Evolutionary conservation across 2,113 vertebrate genomes (phyloP).

Genomic region (Acrocephalus kingi): DNA sequence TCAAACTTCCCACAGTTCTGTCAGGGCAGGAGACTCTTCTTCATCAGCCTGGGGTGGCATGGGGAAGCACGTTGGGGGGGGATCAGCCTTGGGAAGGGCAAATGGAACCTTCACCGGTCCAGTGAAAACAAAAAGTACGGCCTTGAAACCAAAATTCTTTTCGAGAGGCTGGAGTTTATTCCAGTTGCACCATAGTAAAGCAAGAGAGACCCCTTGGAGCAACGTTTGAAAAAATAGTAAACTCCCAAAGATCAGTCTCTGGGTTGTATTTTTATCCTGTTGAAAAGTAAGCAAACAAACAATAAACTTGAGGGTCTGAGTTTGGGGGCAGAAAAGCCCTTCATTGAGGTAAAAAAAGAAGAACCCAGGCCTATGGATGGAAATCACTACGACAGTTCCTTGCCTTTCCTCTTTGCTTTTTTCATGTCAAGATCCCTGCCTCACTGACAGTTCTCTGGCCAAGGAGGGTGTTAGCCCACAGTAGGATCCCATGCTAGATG

Average conservation of each 20-base stretch:
- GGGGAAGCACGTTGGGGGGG: not conserved
- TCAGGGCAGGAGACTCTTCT: not conserved
- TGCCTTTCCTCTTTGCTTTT: not conserved
- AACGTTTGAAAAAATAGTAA: not conserved
- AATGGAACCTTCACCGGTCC: not conserved
- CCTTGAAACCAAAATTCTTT: not conserved
- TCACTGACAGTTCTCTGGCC: not conserved
- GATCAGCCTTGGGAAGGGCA: not conserved
- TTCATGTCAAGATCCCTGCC: not conserved
- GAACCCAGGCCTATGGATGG: not conserved
- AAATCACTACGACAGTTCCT: not conserved
- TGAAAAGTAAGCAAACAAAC: not conserved
- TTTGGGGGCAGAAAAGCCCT: not conserved
- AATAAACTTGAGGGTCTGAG: not conserved
- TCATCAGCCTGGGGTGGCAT: not conserved
- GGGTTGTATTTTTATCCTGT: not conserved
- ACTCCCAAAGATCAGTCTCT: not conserved
- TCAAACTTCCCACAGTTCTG: not conserved
- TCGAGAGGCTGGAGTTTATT: not conserved
- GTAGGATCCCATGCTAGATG: rapidly evolving
- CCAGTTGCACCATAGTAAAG: not conserved
- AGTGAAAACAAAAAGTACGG: not conserved
- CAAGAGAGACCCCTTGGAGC: not conserved
- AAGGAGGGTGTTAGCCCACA: not conserved
- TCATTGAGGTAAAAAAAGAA: not conserved